Percentiles rank a stretch among this genome's conserved stretches.
Conservation (phyloP, 2,888 invertebrate genomes). For the Chrysomela aeneicollis region DNA sequence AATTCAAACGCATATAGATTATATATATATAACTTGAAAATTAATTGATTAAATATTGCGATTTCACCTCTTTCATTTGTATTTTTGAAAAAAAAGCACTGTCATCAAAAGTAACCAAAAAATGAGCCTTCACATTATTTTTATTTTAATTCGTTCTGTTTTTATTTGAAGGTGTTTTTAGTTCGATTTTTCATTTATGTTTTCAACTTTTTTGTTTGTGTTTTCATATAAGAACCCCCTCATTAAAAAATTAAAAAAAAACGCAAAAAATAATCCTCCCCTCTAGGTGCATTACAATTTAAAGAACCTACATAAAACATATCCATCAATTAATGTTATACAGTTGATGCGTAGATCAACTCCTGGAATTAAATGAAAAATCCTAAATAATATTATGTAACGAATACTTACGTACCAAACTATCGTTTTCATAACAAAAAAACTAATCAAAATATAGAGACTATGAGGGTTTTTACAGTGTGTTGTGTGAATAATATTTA, state of each 20-base stretch:
- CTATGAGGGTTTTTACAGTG: conserved; percentile 10
- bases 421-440: too few species aligned
- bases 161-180: conserved; percentile 20
- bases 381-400: too few species aligned
- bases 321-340: too few species aligned
- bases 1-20: neutral
- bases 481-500: conserved; percentile 17
- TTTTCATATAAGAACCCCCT: conserved; percentile 36
- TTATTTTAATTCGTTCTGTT: conserved; percentile 5
- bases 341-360: too few species aligned
- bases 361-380: too few species aligned
- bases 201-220: conserved; percentile 26
- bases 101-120: too few species aligned
- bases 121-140: conserved; percentile 2
- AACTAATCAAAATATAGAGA: neutral
- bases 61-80: too few species aligned
- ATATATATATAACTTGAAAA: too few species aligned
- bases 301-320: too few species aligned
- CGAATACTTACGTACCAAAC: neutral
- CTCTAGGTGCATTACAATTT: neutral
- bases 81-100: too few species aligned
- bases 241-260: conserved; percentile 33
- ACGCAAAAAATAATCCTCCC: neutral
- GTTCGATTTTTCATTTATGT: conserved; percentile 25
- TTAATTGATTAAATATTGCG: too few species aligned